Evolutionary conservation across 2,113 vertebrate species (phyloP).

Genomic region (Hyperopisus bebe): DNA sequence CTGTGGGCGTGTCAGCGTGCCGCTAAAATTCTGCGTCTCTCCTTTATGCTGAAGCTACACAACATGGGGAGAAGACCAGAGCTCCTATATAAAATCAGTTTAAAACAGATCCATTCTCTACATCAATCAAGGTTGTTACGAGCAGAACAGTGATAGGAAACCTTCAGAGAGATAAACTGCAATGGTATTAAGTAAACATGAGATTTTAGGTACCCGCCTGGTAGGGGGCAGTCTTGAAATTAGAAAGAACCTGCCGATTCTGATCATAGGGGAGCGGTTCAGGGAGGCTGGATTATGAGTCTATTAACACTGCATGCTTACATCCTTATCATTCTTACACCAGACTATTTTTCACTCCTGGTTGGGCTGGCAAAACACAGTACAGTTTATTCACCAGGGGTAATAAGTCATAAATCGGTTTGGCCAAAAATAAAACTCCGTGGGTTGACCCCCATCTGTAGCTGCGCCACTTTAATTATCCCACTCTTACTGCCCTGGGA

Average conservation of each 20-base stretch:
- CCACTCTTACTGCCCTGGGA: constrained; percentile 31
- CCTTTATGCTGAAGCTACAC: neutral
- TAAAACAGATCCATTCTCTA: neutral
- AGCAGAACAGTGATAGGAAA: neutral
- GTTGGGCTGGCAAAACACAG: neutral
- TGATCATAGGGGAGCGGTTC: neutral
- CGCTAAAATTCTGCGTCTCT: neutral
- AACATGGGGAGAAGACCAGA: neutral
- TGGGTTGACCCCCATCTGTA: constrained; percentile 8
- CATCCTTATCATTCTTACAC: constrained; percentile 38
- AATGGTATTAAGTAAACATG: neutral
- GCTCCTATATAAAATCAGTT: neutral
- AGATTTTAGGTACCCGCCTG: neutral
- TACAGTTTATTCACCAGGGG: neutral
- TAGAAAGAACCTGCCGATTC: constrained; percentile 20
- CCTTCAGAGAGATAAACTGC: neutral
- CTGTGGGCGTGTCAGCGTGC: neutral
- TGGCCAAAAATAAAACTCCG: constrained; percentile 8
- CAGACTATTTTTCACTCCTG: constrained; percentile 20
- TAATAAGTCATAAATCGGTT: constrained; percentile 26
- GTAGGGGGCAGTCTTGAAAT: neutral
- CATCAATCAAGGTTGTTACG: neutral
- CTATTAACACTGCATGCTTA: constrained; percentile 27
- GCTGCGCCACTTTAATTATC: constrained; percentile 36
- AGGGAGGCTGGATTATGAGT: constrained; percentile 33